These are phyloP conservation scores for Venusia cambrica DNA, from an alignment of 2,888 invertebrate genomes.

Conservation along the genomic window DNA sequence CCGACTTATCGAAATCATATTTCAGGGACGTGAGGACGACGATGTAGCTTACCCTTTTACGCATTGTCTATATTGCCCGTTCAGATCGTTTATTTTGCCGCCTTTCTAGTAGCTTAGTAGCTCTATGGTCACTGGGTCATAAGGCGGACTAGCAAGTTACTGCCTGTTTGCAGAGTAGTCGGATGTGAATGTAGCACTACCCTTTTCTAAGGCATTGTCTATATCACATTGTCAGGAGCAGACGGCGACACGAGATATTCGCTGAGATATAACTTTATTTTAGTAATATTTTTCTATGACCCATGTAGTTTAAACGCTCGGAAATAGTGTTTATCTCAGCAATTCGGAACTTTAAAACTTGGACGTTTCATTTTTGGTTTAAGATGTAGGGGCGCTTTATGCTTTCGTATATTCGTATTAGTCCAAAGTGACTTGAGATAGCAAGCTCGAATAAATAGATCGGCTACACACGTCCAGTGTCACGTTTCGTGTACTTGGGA, in stretches of 20 bases:
- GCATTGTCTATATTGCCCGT: constrained; percentile 63
- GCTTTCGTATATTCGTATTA: too few relatives aligned
- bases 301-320: constrained; percentile 28
- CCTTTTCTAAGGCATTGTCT: constrained; percentile 75
- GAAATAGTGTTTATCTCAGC: constrained; percentile 12
- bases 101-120: constrained; percentile 20
- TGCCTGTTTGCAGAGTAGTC: constrained; percentile 27
- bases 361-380: not conserved
- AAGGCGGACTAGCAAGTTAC: constrained; percentile 27
- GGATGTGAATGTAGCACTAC: constrained; percentile 58
- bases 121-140: constrained; percentile 25
- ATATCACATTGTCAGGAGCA: constrained; percentile 77
- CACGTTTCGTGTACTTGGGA: constrained; percentile 20
- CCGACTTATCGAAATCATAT: constrained; percentile 79
- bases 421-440: constrained; percentile 9
- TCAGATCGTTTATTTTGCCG: constrained; percentile 33
- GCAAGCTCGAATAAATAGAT: constrained; percentile 21
- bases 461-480: constrained; percentile 19
- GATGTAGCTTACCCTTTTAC: constrained; percentile 70
- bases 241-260: constrained; percentile 75
- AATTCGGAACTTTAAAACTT: not conserved
- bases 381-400: constrained; percentile 3
- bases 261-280: constrained; percentile 72
- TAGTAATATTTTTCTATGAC: constrained; percentile 64
- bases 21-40: constrained; percentile 75